A percentile compares a stretch with the other conserved stretches of the same genome.
phyloP scores from a whole-genome alignment of 2,888 invertebrate genomes.

The Coenonympha glycerion region DNA sequence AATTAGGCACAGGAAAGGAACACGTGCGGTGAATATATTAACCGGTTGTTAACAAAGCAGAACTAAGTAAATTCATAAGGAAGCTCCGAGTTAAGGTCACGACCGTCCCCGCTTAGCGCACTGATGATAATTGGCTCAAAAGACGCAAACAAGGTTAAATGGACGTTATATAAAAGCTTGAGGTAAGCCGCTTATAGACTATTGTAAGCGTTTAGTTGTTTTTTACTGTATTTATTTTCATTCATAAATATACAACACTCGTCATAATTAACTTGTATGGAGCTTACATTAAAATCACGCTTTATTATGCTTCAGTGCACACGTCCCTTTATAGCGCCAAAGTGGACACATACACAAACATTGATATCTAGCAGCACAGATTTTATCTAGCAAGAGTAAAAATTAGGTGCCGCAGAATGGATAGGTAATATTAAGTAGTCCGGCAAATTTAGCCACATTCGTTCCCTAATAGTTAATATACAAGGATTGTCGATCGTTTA shows the following conservation, averaged over 20 bases:
- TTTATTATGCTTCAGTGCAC: too few species aligned
- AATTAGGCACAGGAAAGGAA: background rate
- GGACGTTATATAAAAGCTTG: slow-evolving; percentile 15
- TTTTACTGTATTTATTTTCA: background rate
- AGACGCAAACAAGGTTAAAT: slow-evolving; percentile 18
- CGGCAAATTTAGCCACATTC: too few species aligned
- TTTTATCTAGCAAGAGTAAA: too few species aligned
- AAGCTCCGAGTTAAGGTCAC: slow-evolving; percentile 12
- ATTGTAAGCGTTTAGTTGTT: background rate
- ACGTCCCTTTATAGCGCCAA: too few species aligned
- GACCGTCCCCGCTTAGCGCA: slow-evolving; percentile 14
- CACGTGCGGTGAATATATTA: background rate
- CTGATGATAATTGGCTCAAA: slow-evolving; percentile 20
- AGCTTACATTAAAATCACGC: too few species aligned
- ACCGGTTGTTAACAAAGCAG: slow-evolving; percentile 1
- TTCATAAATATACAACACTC: background rate
- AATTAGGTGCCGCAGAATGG: too few species aligned
- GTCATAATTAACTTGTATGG: background rate
- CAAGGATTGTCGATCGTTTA: too few species aligned
- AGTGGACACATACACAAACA: too few species aligned
- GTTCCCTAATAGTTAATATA: too few species aligned
- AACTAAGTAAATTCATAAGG: slow-evolving; percentile 16
- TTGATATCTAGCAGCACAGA: too few species aligned
- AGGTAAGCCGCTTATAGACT: slow-evolving; percentile 8
- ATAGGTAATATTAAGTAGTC: too few species aligned